phyloP scores from a whole-genome alignment of 2,113 vertebrate genomes.

The Nothobranchius furzeri region DNA sequence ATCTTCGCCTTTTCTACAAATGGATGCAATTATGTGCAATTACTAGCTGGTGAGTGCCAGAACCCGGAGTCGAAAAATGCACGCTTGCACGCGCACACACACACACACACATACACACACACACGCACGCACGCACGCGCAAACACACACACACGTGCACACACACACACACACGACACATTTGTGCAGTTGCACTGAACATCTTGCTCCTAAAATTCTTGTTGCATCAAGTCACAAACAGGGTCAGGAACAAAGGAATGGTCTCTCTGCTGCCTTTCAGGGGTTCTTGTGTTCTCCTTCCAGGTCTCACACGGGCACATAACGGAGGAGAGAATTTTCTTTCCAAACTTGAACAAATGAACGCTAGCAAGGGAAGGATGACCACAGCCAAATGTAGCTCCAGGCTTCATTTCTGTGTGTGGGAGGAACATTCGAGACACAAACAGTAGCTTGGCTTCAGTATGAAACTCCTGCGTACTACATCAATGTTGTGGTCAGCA shows the following conservation, averaged over 20 bases:
- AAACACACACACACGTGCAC: too few species aligned
- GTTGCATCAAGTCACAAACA: constrained; percentile 16
- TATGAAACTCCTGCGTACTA: constrained; percentile 17
- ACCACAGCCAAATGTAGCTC: constrained; percentile 35
- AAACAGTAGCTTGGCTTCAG: constrained; percentile 38
- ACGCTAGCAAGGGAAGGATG: constrained; percentile 8
- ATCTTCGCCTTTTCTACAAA: constrained; percentile 58
- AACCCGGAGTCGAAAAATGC: constrained; percentile 56
- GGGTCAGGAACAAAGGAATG: constrained; percentile 17
- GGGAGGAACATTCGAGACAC: constrained; percentile 48
- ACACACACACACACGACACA: constrained; percentile 44
- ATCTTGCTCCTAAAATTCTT: constrained; percentile 19
- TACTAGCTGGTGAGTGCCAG: constrained; percentile 64
- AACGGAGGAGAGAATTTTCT: constrained; percentile 3
- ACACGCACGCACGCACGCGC: constrained; percentile 6
- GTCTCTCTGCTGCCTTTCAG: constrained; percentile 2
- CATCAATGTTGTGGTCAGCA: constrained; percentile 32
- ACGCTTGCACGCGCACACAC: too few species aligned
- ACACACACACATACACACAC: constrained; percentile 22
- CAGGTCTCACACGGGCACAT: background rate
- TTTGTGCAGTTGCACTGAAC: constrained; percentile 27
- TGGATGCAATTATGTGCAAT: constrained; percentile 80
- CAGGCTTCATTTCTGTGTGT: constrained; percentile 43
- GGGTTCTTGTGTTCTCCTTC: constrained; percentile 2
- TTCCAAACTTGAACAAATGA: constrained; percentile 10